A percentile compares a stretch with the other conserved stretches of the same genome.
phyloP scores from a whole-genome alignment of 2,797 vertebrate genomes.

The Pelobates cultripes region DNA sequence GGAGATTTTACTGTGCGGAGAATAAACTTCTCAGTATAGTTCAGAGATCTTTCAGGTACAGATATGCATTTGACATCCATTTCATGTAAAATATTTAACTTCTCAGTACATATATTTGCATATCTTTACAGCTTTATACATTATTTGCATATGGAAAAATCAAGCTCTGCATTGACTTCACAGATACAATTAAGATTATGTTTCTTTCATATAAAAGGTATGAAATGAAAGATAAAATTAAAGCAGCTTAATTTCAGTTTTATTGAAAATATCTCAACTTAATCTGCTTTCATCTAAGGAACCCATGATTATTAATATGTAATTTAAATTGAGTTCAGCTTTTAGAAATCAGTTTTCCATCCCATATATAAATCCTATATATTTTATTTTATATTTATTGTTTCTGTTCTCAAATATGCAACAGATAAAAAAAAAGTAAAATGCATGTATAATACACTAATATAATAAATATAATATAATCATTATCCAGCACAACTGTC shows the following conservation, averaged over 20 bases:
- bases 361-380: background rate
- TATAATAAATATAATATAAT: too few relatives aligned
- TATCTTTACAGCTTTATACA: background rate
- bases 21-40: too few relatives aligned
- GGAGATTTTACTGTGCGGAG: too few relatives aligned
- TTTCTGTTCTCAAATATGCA: background rate
- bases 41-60: too few relatives aligned
- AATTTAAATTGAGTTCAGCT: background rate
- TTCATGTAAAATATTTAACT: background rate
- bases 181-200: slow-evolving; percentile 3
- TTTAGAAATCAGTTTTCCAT: background rate
- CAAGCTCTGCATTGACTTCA: background rate
- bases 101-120: background rate
- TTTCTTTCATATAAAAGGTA: background rate
- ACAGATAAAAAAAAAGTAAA: background rate
- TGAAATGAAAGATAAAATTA: background rate
- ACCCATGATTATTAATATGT: background rate
- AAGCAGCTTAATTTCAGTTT: background rate
- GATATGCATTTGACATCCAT: too few relatives aligned
- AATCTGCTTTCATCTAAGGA: background rate
- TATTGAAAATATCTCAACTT: background rate
- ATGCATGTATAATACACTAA: too few relatives aligned
- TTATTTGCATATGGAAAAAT: background rate
- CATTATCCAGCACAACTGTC: too few relatives aligned
- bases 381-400: too few relatives aligned